Conservation (phyloP, 1,140 invertebrate genomes). For the Drosophila mojavensis region DNA sequence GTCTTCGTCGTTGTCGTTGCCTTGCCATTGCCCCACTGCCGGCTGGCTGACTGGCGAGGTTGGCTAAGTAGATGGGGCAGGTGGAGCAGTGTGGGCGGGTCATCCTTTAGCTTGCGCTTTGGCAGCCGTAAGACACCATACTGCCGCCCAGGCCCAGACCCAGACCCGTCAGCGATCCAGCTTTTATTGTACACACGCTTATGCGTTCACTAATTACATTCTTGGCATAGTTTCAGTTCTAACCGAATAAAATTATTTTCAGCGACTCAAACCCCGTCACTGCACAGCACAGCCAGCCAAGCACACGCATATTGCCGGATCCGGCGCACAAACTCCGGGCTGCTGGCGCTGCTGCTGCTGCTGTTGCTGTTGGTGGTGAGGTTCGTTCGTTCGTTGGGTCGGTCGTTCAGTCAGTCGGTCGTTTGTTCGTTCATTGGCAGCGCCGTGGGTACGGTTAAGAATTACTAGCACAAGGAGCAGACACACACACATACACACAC, state of each 20-base stretch:
- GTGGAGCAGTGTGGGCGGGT: slow-evolving; percentile 3
- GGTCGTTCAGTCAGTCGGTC: no score
- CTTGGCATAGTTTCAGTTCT: slow-evolving; percentile 92
- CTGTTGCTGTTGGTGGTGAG: slow-evolving; percentile 9
- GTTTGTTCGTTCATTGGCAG: not conserved
- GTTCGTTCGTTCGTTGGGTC: not conserved
- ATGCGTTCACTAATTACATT: slow-evolving; percentile 93
- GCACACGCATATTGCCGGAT: slow-evolving; percentile 46
- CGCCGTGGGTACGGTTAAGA: slow-evolving; percentile 26
- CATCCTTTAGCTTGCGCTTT: slow-evolving; percentile 22
- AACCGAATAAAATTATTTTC: slow-evolving; percentile 78
- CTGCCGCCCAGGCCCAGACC: slow-evolving; percentile 56
- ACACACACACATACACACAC: slow-evolving; percentile 11
- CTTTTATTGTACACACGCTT: slow-evolving; percentile 85
- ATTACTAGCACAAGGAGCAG: slow-evolving; percentile 31
- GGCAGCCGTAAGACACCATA: slow-evolving; percentile 14
- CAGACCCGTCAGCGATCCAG: slow-evolving; percentile 61
- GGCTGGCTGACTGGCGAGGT: not conserved
- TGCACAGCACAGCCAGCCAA: slow-evolving; percentile 16
- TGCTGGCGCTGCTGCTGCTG: not conserved
- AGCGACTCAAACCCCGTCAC: slow-evolving; percentile 52
- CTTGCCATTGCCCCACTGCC: slow-evolving; percentile 32
- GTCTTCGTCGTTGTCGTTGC: slow-evolving; percentile 25
- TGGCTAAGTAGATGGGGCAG: not conserved
- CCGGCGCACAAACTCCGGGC: slow-evolving; percentile 11